Evolutionary conservation across 2,113 vertebrate genomes (phyloP), one percentile per base, ranked within the genome.

Genomic region (Eurystomus gularis): DNA sequence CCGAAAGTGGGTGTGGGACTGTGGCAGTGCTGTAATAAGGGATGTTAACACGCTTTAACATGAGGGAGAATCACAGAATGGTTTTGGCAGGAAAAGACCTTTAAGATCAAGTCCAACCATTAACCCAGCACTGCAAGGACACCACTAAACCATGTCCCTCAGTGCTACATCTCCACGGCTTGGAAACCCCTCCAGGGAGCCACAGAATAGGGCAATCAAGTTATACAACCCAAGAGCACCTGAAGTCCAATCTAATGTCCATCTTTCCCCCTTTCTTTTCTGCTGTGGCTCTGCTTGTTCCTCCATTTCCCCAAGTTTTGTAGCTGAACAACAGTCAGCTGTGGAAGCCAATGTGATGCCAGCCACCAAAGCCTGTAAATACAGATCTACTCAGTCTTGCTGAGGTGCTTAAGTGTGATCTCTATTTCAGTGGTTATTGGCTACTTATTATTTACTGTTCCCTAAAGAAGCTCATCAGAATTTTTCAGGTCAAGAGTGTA

Each of bases 1-100:
- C 0, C 0, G 57, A 28, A 42, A 20, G 21, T 0, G 15, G 5
- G 55, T 13, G 54, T 40, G 52, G 44, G n/a, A 15, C 19, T 2
- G 8, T 2, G 37, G 17, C 69, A 11, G 5, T 11, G 61, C n/a
- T 16, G 8, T 14, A 5, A 5, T 8, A 2, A 15, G 68, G 54
- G 39, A 10, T 18, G 35, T 14, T 23, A 14, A 40, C 2, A 5
- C 7, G 1, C 29, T 24, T 37, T 6, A 39, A 13, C 25, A 9
- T 24, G 21, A 51, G 52, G 52, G 52, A 54, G 28, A 51, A 51
- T 48, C 46, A 48, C 18, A 48, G 46, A 48, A 48, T 48, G 12
- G 46, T 48, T 48, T 19, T 14, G 46, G 46, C 17, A 14, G 46
- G 46, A 18, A 48, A 48, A 48, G 46, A 48, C 46, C 18, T 48